A percentile compares a stretch with the other conserved stretches of the same genome.
phyloP scores from a whole-genome alignment of 2,888 invertebrate genomes.

The Dichetophora obliterata region DNA sequence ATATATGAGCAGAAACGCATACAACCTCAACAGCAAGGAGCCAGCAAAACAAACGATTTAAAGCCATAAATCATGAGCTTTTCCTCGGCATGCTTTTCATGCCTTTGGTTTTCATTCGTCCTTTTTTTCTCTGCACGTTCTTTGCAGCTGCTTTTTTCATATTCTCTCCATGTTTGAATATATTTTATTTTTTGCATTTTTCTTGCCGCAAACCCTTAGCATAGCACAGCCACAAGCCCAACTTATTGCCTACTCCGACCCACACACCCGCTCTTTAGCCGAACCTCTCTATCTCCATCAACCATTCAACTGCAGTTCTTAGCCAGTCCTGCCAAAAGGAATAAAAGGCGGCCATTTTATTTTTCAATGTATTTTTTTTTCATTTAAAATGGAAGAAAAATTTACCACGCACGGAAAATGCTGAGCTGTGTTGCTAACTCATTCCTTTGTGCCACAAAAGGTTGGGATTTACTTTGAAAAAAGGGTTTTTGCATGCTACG shows the following conservation, averaged over 20 bases:
- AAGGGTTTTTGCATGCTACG: slow-evolving; percentile 41
- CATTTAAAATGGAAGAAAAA: not conserved
- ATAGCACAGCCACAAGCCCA: not conserved
- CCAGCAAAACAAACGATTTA: slow-evolving; percentile 58
- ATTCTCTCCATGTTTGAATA: slow-evolving; percentile 24
- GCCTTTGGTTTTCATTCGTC: slow-evolving; percentile 48
- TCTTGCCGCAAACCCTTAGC: slow-evolving; percentile 48
- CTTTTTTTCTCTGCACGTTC: slow-evolving; percentile 23
- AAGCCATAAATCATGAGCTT: slow-evolving; percentile 68
- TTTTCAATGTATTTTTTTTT: not conserved
- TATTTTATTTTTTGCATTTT: slow-evolving; percentile 55
- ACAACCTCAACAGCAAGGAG: slow-evolving; percentile 46
- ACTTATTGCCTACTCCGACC: not conserved
- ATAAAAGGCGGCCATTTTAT: slow-evolving; percentile 30
- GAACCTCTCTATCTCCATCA: not conserved
- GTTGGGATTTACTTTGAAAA: slow-evolving; percentile 6
- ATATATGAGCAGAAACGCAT: not conserved
- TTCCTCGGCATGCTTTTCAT: slow-evolving; percentile 58
- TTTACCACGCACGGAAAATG: slow-evolving; percentile 7
- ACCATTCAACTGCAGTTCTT: slow-evolving; percentile 18
- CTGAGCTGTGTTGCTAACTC: slow-evolving; percentile 9
- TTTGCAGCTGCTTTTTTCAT: slow-evolving; percentile 36
- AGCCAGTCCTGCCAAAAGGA: not conserved
- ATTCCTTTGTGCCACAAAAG: not conserved
- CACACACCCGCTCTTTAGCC: not conserved